Evolutionary conservation across 2,113 vertebrate genomes (phyloP).

Genomic region (Murina feae): DNA sequence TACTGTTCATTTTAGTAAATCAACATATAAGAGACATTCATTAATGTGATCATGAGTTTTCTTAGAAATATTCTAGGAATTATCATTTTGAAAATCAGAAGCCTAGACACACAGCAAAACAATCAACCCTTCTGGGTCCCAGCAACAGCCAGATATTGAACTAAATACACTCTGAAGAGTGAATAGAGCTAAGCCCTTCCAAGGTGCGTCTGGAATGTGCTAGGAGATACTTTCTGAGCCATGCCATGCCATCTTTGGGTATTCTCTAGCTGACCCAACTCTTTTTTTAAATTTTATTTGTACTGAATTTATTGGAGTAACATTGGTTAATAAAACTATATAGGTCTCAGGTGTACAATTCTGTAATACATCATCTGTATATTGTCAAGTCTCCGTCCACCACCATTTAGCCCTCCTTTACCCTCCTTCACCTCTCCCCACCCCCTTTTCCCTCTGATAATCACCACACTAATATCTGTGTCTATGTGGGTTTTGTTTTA

Average conservation of each 20-base stretch:
- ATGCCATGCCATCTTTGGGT: not conserved
- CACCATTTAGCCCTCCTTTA: not conserved
- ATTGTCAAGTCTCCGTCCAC: not conserved
- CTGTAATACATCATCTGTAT: not conserved
- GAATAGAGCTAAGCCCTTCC: not conserved
- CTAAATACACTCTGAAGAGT: not conserved
- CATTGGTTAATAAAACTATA: not conserved
- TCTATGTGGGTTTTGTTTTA: not conserved
- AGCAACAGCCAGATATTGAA: not conserved
- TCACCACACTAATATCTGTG: not conserved
- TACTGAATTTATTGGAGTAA: not conserved
- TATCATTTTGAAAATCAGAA: conserved; percentile 36
- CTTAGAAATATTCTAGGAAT: conserved; percentile 10
- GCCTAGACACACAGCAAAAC: not conserved
- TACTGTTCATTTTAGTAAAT: not conserved
- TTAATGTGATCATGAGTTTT: not conserved
- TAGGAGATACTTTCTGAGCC: not conserved
- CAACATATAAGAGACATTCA: not conserved
- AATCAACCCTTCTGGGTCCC: not conserved
- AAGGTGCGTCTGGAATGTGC: not conserved
- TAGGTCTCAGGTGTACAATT: not conserved
- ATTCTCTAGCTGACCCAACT: not conserved
- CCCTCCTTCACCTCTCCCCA: not conserved
- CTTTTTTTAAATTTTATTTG: not conserved
- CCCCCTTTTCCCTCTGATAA: not conserved